A percentile compares a stretch with the other conserved stretches of the same genome.
phyloP scores from a whole-genome alignment of 2,797 vertebrate species.

The Ctenopoma kingsleyae region DNA sequence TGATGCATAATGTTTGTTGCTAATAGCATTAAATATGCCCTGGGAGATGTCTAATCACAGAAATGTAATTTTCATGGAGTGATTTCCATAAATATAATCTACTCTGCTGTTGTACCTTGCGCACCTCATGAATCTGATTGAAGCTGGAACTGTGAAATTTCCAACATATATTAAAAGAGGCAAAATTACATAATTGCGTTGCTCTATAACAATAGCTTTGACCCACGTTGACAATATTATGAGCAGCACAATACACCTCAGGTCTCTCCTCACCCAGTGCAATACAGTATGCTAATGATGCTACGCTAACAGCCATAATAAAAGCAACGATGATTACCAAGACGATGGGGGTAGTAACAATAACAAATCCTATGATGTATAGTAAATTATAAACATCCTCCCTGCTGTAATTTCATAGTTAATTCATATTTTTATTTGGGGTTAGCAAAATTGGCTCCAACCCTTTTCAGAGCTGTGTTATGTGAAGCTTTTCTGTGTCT shows the following conservation, averaged over 20 bases:
- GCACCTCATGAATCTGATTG: slow-evolving; percentile 63
- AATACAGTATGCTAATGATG: slow-evolving; percentile 70
- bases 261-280: slow-evolving; percentile 46
- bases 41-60: slow-evolving; percentile 54
- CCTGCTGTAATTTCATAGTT: slow-evolving; percentile 46
- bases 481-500: background rate
- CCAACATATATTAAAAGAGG: slow-evolving; percentile 67
- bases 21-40: slow-evolving; percentile 35
- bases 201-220: slow-evolving; percentile 47
- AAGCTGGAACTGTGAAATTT: slow-evolving; percentile 46
- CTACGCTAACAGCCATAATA: slow-evolving; percentile 62
- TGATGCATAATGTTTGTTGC: slow-evolving; percentile 35
- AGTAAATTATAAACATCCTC: slow-evolving; percentile 56
- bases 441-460: slow-evolving; percentile 30
- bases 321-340: slow-evolving; percentile 67
- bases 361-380: slow-evolving; percentile 57
- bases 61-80: slow-evolving; percentile 52
- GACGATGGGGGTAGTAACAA: slow-evolving; percentile 42
- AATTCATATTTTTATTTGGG: slow-evolving; percentile 44
- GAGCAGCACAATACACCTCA: slow-evolving; percentile 42
- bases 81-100: slow-evolving; percentile 66
- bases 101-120: slow-evolving; percentile 23
- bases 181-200: slow-evolving; percentile 57
- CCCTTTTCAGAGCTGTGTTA: background rate
- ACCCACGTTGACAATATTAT: slow-evolving; percentile 43